Conservation (phyloP, 2,113 vertebrate species). For the Pelodiscus sinensis region DNA sequence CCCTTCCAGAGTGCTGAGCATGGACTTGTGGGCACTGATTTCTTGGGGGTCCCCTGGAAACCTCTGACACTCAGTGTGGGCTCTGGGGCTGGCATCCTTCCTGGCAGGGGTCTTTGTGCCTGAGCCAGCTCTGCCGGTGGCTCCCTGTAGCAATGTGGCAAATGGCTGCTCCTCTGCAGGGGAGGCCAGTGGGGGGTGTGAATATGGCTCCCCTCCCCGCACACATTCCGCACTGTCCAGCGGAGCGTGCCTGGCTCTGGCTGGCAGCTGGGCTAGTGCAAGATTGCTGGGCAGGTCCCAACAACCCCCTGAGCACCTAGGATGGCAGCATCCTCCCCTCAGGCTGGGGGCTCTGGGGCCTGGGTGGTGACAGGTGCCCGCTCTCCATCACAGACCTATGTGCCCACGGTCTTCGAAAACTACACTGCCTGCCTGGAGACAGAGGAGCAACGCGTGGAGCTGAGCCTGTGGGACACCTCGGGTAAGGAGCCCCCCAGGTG, state of each 20-base stretch:
- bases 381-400: conserved; percentile 85
- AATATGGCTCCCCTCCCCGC: too few relatives aligned
- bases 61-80: background rate
- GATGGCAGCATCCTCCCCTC: background rate
- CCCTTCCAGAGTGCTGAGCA: too few relatives aligned
- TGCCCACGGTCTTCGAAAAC: conserved; percentile 97
- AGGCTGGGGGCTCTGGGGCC: background rate
- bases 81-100: too few relatives aligned
- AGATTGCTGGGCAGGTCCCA: too few relatives aligned
- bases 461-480: conserved; percentile 97
- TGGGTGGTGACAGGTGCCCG: background rate
- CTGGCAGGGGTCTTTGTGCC: too few relatives aligned
- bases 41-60: background rate
- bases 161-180: too few relatives aligned
- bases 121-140: too few relatives aligned
- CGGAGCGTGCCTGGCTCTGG: background rate
- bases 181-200: too few relatives aligned
- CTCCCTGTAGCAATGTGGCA: too few relatives aligned
- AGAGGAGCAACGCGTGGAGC: conserved; percentile 93
- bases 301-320: too few relatives aligned
- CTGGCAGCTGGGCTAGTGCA: background rate
- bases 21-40: too few relatives aligned
- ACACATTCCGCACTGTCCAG: too few relatives aligned
- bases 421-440: conserved; percentile 94
- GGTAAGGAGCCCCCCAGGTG: conserved; percentile 72